Base-by-base conservation (phyloP, 2,113 vertebrate genomes). In the Salvelinus namaycush region DNA sequence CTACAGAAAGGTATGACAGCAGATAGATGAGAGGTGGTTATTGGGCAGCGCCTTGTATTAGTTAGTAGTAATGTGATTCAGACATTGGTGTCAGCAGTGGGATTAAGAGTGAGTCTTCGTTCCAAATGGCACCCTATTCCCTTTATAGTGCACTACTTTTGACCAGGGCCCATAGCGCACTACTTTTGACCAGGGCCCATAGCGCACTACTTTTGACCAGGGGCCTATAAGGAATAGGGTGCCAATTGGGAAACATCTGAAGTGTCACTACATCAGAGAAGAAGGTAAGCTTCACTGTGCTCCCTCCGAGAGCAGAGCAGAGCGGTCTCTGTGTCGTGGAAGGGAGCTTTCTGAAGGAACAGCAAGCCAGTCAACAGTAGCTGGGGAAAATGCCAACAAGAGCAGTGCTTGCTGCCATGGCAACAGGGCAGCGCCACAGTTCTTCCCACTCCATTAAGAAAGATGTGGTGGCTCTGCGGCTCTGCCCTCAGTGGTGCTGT, bases 341-440 rank as follows among this genome's bases (percentile, higher is more conserved):
- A 48, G 78, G 79, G 83, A 81, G 59, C 68, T 79, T 85, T 87
- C 69, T 75, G 80, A 83, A 57, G 76, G 70, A 87, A 76, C 80
- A 77, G 83, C 85, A 85, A 83, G 83, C 79, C 51, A 72, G 83
- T 87, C 87, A 79, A 80, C 78, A 48, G 79, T 88, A 87, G 92
- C 91, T 91, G 90, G 87, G 80, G 89, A 90, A 31, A 93, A 92
- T 92, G 90, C 82, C 87, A 91, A 92, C 51, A 54, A 4, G 51
- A 54, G 51, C 51, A 90, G 83, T 76, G 68, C 87, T 76, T 77
- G 90, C 91, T 93, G 92, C 92, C 90, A 94, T 94, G 90, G 89
- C 90, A 91, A 93, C 92, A 92, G 85, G 89, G 82, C 89, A 88
- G 90, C 86, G 92, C 90, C 89, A 89, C 87, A 80, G 88, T 84